Conservation (phyloP, 2,888 invertebrate species). For the Cryptocephalus primarius region DNA sequence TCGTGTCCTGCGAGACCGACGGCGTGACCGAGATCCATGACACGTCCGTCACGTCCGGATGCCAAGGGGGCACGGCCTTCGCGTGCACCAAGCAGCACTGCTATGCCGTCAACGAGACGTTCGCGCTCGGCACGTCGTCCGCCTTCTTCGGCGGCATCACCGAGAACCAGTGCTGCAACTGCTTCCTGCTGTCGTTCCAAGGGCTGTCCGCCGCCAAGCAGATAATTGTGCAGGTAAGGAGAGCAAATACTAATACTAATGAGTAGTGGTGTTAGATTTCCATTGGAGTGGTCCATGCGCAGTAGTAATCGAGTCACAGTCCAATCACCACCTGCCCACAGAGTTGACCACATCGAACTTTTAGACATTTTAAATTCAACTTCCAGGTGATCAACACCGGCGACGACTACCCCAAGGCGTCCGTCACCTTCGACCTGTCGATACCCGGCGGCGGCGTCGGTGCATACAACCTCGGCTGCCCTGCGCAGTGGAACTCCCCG, state of each 20-base stretch:
- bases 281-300: no score
- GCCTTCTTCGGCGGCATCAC: slow-evolving; percentile 13
- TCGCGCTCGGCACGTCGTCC: slow-evolving; percentile 13
- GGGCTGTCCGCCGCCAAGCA: slow-evolving; percentile 1
- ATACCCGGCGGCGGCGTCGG: slow-evolving; percentile 13
- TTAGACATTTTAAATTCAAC: no score
- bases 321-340: no score
- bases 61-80: slow-evolving; percentile 8
- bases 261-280: no score
- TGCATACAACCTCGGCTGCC: slow-evolving; percentile 10
- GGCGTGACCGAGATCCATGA: neutral
- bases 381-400: slow-evolving; percentile 10
- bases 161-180: slow-evolving; percentile 12
- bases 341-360: no score
- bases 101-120: slow-evolving; percentile 10
- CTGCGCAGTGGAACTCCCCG: slow-evolving; percentile 11
- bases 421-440: slow-evolving; percentile 5
- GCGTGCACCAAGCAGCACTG: slow-evolving; percentile 13
- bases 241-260: no score
- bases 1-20: neutral
- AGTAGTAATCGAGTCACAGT: no score
- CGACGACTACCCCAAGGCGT: slow-evolving; percentile 1
- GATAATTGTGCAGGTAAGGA: slow-evolving; percentile 4
- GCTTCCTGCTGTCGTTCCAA: slow-evolving; percentile 11
- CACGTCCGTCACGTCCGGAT: neutral